Conservation (phyloP, 1,140 invertebrate genomes). For the Polyergus mexicanus region DNA sequence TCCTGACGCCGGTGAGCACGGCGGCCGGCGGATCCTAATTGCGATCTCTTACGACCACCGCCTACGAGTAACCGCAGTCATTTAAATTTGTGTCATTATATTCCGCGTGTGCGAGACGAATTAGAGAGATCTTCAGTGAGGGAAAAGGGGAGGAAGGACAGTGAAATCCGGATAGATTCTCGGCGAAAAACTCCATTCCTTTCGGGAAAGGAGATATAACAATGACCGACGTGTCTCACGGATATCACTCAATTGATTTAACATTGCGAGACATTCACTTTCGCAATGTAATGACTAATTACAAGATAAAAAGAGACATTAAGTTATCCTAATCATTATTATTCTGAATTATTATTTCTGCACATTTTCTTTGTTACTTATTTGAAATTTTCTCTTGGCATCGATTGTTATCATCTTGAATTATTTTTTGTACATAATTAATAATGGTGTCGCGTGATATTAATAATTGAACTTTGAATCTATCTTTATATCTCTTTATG, state of each 20-base stretch:
- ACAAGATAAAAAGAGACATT: neutral
- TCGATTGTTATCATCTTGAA: neutral
- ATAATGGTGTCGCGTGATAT: neutral
- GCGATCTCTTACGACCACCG: constrained; percentile 76
- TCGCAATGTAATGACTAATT: neutral
- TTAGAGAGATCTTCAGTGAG: constrained; percentile 34
- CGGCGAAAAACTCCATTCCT: constrained; percentile 1
- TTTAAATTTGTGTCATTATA: constrained; percentile 81
- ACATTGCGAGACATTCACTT: neutral
- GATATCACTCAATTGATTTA: constrained; percentile 34
- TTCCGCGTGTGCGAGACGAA: constrained; percentile 56
- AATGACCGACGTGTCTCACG: neutral
- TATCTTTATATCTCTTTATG: neutral
- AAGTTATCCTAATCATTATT: neutral
- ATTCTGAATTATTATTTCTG: neutral
- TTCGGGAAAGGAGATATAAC: neutral
- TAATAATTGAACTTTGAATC: neutral
- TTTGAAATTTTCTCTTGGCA: neutral
- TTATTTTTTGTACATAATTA: constrained; percentile 4
- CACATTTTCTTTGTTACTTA: neutral
- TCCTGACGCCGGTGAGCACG: neutral
- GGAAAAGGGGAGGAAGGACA: constrained; percentile 54
- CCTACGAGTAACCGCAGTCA: constrained; percentile 77
- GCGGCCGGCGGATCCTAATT: constrained; percentile 75
- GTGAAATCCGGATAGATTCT: constrained; percentile 11